phyloP scores from a whole-genome alignment of 1,140 invertebrate species.

The Cataglyphis hispanica region DNA sequence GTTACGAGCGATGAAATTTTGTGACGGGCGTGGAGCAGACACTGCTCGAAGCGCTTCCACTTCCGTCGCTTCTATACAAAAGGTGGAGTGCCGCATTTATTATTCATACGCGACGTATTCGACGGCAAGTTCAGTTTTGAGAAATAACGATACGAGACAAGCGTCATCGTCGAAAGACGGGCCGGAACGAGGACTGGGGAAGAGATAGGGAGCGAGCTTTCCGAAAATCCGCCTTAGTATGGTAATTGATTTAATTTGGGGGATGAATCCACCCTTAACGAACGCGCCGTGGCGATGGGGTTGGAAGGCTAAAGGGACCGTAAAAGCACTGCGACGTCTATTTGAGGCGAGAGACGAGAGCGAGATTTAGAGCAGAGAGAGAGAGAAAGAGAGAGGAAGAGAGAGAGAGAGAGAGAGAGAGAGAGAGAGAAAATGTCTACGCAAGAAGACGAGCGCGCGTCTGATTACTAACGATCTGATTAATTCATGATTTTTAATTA shows the following conservation, averaged over 20 bases:
- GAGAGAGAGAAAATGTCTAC: slow-evolving; percentile 68
- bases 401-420: slow-evolving; percentile 61
- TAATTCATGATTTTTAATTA: slow-evolving; percentile 79
- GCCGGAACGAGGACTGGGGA: slow-evolving; percentile 66
- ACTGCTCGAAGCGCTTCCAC: slow-evolving; percentile 7
- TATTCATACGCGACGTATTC: slow-evolving; percentile 64
- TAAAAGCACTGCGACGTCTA: slow-evolving; percentile 78
- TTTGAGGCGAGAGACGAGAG: slow-evolving; percentile 77
- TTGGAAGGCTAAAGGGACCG: slow-evolving; percentile 78
- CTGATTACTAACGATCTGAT: slow-evolving; percentile 78
- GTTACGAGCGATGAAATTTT: not conserved
- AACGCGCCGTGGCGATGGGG: slow-evolving; percentile 76
- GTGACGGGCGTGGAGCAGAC: not conserved
- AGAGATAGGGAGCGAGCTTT: slow-evolving; percentile 73
- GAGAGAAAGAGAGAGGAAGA: slow-evolving; percentile 47
- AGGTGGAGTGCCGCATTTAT: slow-evolving; percentile 50
- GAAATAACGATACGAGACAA: slow-evolving; percentile 68
- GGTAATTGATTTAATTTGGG: slow-evolving; percentile 79
- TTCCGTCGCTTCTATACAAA: slow-evolving; percentile 27
- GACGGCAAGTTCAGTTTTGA: slow-evolving; percentile 71
- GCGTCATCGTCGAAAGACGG: slow-evolving; percentile 72
- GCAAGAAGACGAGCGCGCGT: slow-evolving; percentile 74
- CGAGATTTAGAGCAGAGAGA: slow-evolving; percentile 70
- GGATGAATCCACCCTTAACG: slow-evolving; percentile 79
- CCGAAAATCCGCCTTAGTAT: slow-evolving; percentile 79